Percentiles rank a stretch among this genome's conserved stretches.
Conservation (phyloP, 2,888 invertebrate species). For the Eupeodes luniger region DNA sequence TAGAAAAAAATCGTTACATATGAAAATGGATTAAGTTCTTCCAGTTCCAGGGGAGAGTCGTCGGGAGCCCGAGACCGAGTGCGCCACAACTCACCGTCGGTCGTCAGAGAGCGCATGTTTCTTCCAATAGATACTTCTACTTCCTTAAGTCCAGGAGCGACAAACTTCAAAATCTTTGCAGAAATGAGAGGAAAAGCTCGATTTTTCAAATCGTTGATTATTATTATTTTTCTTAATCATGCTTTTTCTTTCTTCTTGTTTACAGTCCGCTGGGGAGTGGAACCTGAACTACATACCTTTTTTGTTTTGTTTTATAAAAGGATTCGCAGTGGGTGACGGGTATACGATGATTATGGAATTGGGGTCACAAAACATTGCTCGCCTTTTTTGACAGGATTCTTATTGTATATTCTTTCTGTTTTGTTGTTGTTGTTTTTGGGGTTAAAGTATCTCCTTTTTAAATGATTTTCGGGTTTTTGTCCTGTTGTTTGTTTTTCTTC, state of each 20-base stretch:
- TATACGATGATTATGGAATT: constrained; percentile 69
- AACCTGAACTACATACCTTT: constrained; percentile 69
- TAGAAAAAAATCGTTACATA: constrained; percentile 63
- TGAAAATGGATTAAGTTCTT: constrained; percentile 59
- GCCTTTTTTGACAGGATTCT: constrained; percentile 62
- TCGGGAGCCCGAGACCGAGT: too few species aligned
- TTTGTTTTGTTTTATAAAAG: background rate
- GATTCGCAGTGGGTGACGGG: constrained; percentile 68
- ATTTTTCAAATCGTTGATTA: background rate
- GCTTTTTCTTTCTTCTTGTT: constrained; percentile 49
- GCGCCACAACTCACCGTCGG: too few species aligned
- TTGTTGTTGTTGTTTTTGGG: constrained; percentile 49
- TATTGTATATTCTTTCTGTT: constrained; percentile 23
- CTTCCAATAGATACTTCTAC: constrained; percentile 31
- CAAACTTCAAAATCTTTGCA: constrained; percentile 51
- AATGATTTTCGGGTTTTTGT: constrained; percentile 64
- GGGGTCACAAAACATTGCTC: constrained; percentile 68
- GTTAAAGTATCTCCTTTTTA: constrained; percentile 36
- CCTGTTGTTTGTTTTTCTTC: constrained; percentile 42
- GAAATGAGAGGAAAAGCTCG: constrained; percentile 44
- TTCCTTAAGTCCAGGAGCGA: too few species aligned
- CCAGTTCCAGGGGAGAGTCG: constrained; percentile 43
- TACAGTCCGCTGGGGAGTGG: constrained; percentile 71
- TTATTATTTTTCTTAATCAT: constrained; percentile 4
- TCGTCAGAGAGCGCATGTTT: constrained; percentile 37